Evolutionary conservation across 1,140 invertebrate genomes (phyloP).

Genomic region (Pissodes strobi): DNA sequence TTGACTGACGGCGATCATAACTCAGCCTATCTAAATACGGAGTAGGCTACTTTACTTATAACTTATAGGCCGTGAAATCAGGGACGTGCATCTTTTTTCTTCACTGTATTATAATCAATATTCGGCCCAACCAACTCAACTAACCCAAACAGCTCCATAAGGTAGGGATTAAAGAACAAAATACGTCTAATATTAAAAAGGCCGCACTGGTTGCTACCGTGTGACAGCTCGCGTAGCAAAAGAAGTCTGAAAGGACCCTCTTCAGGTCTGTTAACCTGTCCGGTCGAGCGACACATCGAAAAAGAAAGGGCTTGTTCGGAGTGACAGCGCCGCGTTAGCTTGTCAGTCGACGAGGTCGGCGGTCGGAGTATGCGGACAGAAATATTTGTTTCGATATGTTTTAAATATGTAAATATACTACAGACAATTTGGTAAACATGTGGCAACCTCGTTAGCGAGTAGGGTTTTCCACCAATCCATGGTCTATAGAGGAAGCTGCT

Average conservation of each 20-base stretch:
- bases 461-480: too few relatives aligned
- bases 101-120: background rate
- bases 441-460: too few relatives aligned
- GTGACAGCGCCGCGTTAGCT: constrained; percentile 15
- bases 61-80: constrained; percentile 1
- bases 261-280: constrained; percentile 35
- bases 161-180: constrained; percentile 13
- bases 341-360: background rate
- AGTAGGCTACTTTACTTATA: constrained; percentile 22
- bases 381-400: constrained; percentile 24
- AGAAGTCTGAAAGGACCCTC: constrained; percentile 40
- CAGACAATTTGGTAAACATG: too few relatives aligned
- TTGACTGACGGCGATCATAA: constrained; percentile 16
- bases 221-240: constrained; percentile 40
- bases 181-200: constrained; percentile 28
- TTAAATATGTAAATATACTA: too few relatives aligned
- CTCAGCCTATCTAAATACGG: constrained; percentile 20
- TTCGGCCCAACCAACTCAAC: too few relatives aligned
- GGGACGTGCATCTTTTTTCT: background rate
- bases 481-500: too few relatives aligned
- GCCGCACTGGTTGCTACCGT: constrained; percentile 46
- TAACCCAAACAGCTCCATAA: background rate
- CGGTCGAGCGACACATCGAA: constrained; percentile 11
- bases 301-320: constrained; percentile 34
- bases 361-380: constrained; percentile 11